phyloP scores from a whole-genome alignment of 1,140 invertebrate species.

The Pseudomyrmex gracilis region DNA sequence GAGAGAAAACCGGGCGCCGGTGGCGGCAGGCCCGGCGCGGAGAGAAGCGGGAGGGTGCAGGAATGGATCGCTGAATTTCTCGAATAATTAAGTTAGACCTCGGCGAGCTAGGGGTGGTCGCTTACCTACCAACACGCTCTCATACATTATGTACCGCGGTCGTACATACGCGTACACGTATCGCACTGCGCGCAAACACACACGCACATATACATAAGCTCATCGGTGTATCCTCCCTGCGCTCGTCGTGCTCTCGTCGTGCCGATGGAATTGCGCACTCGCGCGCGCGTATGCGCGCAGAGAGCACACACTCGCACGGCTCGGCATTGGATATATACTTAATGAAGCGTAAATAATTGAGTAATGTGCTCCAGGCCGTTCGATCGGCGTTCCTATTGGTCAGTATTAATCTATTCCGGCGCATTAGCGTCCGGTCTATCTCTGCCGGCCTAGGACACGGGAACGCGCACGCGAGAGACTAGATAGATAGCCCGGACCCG shows the following conservation, averaged over 20 bases:
- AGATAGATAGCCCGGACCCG: constrained; percentile 52
- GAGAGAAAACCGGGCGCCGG: constrained; percentile 58
- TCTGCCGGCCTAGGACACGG: constrained; percentile 73
- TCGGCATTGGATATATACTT: constrained; percentile 86
- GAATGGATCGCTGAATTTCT: constrained; percentile 86
- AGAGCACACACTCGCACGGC: constrained; percentile 70
- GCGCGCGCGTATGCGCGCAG: constrained; percentile 2
- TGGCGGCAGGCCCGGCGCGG: constrained; percentile 59
- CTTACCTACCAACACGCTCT: constrained; percentile 84
- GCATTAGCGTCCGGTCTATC: constrained; percentile 84
- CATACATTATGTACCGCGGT: constrained; percentile 84
- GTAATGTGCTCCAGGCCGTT: constrained; percentile 85
- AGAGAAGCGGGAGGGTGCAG: constrained; percentile 75
- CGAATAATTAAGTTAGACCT: constrained; percentile 86
- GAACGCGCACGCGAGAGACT: constrained; percentile 43
- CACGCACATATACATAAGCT: constrained; percentile 20
- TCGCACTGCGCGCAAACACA: constrained; percentile 44
- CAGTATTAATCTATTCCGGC: constrained; percentile 86
- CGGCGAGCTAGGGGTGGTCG: constrained; percentile 82
- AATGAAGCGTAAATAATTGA: constrained; percentile 87
- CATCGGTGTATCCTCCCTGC: constrained; percentile 19
- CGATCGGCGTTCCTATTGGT: constrained; percentile 85
- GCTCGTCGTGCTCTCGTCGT: constrained; percentile 31
- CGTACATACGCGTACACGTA: constrained; percentile 68
- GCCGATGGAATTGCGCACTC: constrained; percentile 61